Evolutionary conservation across 2,113 vertebrate species (phyloP).

Genomic region (Neotragus pygmaeus): DNA sequence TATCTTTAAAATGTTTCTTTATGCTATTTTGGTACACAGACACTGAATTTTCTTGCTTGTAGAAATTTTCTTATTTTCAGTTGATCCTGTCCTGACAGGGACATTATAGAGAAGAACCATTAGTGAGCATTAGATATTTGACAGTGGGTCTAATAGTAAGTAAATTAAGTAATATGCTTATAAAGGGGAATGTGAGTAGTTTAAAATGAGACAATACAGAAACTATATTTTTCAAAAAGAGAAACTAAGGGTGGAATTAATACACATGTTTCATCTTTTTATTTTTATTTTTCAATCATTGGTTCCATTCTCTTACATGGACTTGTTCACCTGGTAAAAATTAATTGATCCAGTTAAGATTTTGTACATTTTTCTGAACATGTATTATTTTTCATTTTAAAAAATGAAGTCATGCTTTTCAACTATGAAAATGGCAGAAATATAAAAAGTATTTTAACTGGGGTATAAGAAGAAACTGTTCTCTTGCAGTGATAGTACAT

Average conservation of each 20-base stretch:
- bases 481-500: not conserved
- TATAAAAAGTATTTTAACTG: not conserved
- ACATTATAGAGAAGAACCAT: not conserved
- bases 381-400: not conserved
- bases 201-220: not conserved
- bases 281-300: not conserved
- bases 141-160: not conserved
- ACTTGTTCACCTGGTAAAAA: not conserved
- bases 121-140: not conserved
- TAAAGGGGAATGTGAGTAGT: not conserved
- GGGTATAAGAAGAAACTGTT: not conserved
- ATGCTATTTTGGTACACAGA: not conserved
- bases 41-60: not conserved
- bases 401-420: not conserved
- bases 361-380: not conserved
- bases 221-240: not conserved
- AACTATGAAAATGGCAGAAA: not conserved
- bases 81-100: not conserved
- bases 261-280: not conserved
- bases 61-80: not conserved
- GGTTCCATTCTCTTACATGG: not conserved
- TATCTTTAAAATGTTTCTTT: not conserved
- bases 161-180: not conserved
- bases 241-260: not conserved
- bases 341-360: not conserved